Percentiles rank a stretch among this genome's conserved stretches.
Evolutionary conservation across 2,888 invertebrate genomes (phyloP).

Genomic region (Onchidella celtica): DNA sequence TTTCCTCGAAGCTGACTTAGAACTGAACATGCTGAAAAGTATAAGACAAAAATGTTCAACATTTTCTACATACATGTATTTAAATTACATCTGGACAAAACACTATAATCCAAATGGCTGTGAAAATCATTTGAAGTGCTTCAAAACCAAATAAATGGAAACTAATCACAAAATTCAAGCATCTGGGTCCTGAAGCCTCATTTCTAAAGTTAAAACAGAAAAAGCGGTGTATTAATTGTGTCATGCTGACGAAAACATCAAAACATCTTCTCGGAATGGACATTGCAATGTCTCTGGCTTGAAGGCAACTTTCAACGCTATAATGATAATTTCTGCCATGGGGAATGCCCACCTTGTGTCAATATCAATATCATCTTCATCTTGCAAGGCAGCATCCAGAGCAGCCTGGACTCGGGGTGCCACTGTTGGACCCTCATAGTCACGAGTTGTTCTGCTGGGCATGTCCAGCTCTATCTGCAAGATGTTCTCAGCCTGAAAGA

Average conservation of each 20-base stretch:
- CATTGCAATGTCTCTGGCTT: neutral
- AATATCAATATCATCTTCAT: slow-evolving; percentile 80
- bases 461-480: slow-evolving; percentile 88
- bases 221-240: neutral
- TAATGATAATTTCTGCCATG: neutral
- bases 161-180: no score
- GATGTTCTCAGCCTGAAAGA: slow-evolving; percentile 85
- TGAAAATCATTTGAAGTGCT: no score
- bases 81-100: no score
- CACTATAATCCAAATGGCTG: no score
- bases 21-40: slow-evolving; percentile 68
- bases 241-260: neutral
- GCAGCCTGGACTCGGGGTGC: slow-evolving; percentile 88
- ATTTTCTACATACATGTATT: no score
- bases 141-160: no score
- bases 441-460: slow-evolving; percentile 88
- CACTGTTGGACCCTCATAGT: slow-evolving; percentile 87
- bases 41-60: no score
- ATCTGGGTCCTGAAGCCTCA: no score
- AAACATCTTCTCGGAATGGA: no score
- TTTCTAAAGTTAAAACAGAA: neutral
- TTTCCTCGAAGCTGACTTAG: slow-evolving; percentile 61
- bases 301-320: neutral
- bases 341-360: slow-evolving; percentile 77
- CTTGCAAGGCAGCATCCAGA: slow-evolving; percentile 85